phyloP scores from a whole-genome alignment of 1,140 invertebrate species.

The Oreohelix idahoensis region DNA sequence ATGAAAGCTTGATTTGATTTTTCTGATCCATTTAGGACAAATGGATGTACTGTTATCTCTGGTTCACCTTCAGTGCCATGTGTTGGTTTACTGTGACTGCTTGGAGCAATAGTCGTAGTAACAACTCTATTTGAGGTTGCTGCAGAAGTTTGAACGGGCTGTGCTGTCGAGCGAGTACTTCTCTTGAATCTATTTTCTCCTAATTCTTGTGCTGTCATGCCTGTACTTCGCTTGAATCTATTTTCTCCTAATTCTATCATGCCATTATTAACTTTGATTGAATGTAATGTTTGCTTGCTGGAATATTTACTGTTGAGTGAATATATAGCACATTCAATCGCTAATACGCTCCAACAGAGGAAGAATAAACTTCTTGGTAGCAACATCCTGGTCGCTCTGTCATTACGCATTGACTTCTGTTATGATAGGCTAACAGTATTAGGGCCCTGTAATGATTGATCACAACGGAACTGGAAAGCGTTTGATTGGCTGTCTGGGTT shows the following conservation, averaged over 20 bases:
- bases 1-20: slow-evolving; percentile 28
- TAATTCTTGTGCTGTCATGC: not conserved
- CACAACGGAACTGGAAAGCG: not conserved
- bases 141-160: no score
- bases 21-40: slow-evolving; percentile 23
- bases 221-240: not conserved
- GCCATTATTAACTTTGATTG: not conserved
- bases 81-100: not conserved
- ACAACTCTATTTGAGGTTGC: not conserved
- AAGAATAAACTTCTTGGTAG: not conserved
- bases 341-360: not conserved
- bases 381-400: slow-evolving; percentile 2
- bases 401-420: not conserved
- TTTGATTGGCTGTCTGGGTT: not conserved
- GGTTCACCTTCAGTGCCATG: not conserved
- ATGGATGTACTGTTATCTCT: not conserved
- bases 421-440: not conserved
- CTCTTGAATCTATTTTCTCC: not conserved
- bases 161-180: not conserved
- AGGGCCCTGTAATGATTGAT: not conserved
- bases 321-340: slow-evolving; percentile 18
- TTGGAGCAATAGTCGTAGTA: not conserved
- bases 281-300: not conserved
- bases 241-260: not conserved
- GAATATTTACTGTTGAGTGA: slow-evolving; percentile 18